phyloP scores from a whole-genome alignment of 2,888 invertebrate species.

The Tyria jacobaeae region DNA sequence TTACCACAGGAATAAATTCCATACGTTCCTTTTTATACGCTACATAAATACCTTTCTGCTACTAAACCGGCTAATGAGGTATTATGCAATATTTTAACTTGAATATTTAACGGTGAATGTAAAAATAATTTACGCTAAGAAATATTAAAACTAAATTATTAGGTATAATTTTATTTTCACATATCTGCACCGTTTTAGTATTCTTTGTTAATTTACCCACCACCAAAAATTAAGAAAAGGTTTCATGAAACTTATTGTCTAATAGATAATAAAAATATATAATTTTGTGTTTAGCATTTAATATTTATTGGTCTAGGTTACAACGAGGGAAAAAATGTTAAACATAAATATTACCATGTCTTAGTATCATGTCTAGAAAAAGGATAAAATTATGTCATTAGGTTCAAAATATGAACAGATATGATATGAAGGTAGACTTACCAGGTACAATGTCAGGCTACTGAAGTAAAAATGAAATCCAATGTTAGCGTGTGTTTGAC shows the following conservation, averaged over 20 bases:
- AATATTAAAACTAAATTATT: background rate
- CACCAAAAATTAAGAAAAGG: background rate
- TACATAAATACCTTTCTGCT: background rate
- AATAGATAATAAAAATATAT: no score
- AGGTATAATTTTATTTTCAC: background rate
- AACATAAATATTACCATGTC: no score
- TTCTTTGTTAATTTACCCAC: slow-evolving; percentile 5
- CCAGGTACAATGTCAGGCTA: slow-evolving; percentile 38
- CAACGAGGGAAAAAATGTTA: no score
- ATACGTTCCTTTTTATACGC: background rate
- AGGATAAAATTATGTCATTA: no score
- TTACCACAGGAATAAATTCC: background rate
- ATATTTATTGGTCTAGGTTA: background rate
- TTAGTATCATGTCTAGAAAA: no score
- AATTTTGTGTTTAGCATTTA: background rate
- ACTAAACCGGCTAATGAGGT: slow-evolving; percentile 1
- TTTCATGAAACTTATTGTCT: background rate
- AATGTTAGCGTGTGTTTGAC: slow-evolving; percentile 45
- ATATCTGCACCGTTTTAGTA: background rate
- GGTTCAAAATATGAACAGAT: background rate
- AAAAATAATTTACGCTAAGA: background rate
- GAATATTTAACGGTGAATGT: background rate
- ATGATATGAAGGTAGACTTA: slow-evolving; percentile 44
- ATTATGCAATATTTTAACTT: slow-evolving; percentile 8
- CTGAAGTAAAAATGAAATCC: slow-evolving; percentile 47